Percentiles rank a stretch among this genome's conserved stretches.
Evolutionary conservation across 2,797 vertebrate species (phyloP).

Genomic region (Schizopygopsis malacanthus): DNA sequence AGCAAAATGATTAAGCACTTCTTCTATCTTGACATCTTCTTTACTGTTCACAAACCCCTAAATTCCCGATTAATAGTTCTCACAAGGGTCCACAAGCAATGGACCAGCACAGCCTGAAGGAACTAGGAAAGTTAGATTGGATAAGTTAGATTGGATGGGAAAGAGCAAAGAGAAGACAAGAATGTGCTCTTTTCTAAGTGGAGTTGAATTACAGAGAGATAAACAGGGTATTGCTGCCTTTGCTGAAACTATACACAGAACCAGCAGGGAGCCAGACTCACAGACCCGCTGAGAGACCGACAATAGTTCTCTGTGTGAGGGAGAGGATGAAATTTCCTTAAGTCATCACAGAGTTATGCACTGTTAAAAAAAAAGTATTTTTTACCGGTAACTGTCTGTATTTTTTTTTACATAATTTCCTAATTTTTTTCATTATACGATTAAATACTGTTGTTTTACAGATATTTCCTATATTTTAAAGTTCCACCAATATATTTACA

Average conservation of each 20-base stretch:
- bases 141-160: not conserved
- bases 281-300: slow-evolving; percentile 54
- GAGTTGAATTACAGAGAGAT: slow-evolving; percentile 37
- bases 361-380: no score
- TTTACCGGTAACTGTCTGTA: no score
- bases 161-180: slow-evolving; percentile 13
- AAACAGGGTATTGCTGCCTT: slow-evolving; percentile 41
- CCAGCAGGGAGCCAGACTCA: slow-evolving; percentile 20
- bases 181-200: slow-evolving; percentile 31
- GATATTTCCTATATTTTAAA: no score
- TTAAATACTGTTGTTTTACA: no score
- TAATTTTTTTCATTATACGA: no score
- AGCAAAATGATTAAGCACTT: not conserved
- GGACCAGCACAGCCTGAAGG: slow-evolving; percentile 12
- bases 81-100: not conserved
- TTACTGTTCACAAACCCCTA: not conserved
- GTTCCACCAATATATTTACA: no score
- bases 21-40: not conserved
- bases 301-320: slow-evolving; percentile 55
- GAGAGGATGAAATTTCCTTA: slow-evolving; percentile 55
- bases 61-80: not conserved
- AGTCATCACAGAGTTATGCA: slow-evolving; percentile 5
- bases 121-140: slow-evolving; percentile 15
- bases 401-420: no score
- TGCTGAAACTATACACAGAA: slow-evolving; percentile 56